Percentiles rank a stretch among this genome's conserved stretches.
phyloP scores from a whole-genome alignment of 1,140 invertebrate genomes.

The Zophobas atratus region DNA sequence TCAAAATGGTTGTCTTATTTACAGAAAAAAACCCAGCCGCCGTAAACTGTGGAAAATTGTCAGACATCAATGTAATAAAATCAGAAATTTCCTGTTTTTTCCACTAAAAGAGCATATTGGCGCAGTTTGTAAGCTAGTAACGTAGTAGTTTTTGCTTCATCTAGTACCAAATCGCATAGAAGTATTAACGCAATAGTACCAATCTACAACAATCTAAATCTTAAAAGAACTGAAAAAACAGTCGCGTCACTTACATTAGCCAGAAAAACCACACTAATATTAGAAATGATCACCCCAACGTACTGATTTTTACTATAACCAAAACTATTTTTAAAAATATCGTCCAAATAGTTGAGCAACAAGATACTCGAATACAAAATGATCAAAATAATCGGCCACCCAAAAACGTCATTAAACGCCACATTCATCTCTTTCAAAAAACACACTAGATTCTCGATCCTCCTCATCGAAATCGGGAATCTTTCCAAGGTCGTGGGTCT shows the following conservation, averaged over 20 bases:
- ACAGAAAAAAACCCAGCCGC: conserved; percentile 40
- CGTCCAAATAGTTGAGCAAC: conserved; percentile 6
- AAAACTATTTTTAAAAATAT: conserved; percentile 8
- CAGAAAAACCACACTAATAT: too few relatives aligned
- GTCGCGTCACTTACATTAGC: background rate
- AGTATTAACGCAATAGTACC: conserved; percentile 6
- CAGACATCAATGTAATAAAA: background rate
- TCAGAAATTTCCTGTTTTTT: conserved; percentile 23
- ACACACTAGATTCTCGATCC: conserved; percentile 6
- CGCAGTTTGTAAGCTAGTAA: conserved; percentile 13
- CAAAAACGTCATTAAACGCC: background rate
- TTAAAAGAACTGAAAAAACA: background rate
- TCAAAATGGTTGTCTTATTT: conserved; percentile 34
- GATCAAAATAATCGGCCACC: conserved; percentile 6
- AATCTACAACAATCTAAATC: conserved; percentile 1
- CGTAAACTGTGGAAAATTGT: conserved; percentile 29
- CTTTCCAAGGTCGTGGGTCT: background rate
- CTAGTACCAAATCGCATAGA: conserved; percentile 23
- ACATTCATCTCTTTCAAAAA: conserved; percentile 16
- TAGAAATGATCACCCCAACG: background rate
- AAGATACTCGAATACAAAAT: background rate
- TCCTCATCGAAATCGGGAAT: background rate
- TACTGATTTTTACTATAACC: background rate
- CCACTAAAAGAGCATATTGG: background rate
- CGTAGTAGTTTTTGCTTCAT: conserved; percentile 1